Conservation (phyloP, 1,140 invertebrate genomes). For the Onthophagus taurus region DNA sequence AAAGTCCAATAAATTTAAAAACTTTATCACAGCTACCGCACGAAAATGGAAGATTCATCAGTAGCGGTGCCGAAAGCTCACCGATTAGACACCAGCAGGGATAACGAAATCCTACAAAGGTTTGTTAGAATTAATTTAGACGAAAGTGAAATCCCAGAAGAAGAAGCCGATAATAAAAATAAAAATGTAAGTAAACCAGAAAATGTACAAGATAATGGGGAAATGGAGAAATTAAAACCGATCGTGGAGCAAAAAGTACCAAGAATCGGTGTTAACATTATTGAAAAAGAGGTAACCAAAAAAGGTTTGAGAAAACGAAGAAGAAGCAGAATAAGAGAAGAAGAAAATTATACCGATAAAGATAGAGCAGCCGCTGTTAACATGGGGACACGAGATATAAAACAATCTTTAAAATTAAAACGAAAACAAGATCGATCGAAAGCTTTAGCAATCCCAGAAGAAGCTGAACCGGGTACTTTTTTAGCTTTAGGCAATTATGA, state of each 20-base stretch:
- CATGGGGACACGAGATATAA: conserved; percentile 71
- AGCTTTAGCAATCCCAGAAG: conserved; percentile 62
- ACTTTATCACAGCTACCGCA: too few relatives aligned
- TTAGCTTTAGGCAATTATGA: conserved; percentile 65
- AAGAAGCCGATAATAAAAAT: conserved; percentile 13
- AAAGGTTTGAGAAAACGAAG: conserved; percentile 41
- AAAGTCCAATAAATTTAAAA: too few relatives aligned
- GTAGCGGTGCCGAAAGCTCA: conserved; percentile 20
- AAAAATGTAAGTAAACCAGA: conserved; percentile 15
- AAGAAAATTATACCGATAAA: conserved; percentile 82
- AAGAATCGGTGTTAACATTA: conserved; percentile 1
- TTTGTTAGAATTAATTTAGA: conserved; percentile 56
- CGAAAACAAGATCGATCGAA: conserved; percentile 65
- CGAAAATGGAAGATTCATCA: too few relatives aligned
- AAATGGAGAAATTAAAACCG: conserved; percentile 13
- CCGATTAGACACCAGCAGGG: conserved; percentile 48
- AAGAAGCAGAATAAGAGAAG: conserved; percentile 40
- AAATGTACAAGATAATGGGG: conserved; percentile 9
- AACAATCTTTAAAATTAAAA: conserved; percentile 71
- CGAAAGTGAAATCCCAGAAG: conserved; percentile 15
- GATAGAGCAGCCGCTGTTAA: conserved; percentile 81
- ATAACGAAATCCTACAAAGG: conserved; percentile 64
- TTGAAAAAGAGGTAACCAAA: conserved; percentile 36
- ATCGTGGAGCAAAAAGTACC: conserved; percentile 3
- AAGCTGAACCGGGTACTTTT: conserved; percentile 65